A percentile compares a stretch with the other conserved stretches of the same genome.
Evolutionary conservation across 2,888 invertebrate genomes (phyloP).

Genomic region (Stenolophus ochropezus): DNA sequence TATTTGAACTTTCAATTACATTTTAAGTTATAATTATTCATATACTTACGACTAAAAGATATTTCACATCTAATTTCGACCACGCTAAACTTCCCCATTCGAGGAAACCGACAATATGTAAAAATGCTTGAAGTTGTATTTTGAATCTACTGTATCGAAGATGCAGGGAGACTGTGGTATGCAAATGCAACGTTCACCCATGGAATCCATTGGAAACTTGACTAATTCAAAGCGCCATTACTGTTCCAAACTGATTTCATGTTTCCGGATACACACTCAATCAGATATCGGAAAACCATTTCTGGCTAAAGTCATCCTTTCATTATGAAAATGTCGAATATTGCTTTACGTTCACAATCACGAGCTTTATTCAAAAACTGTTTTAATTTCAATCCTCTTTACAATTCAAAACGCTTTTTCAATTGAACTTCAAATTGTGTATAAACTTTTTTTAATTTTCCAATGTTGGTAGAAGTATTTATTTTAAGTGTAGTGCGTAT

Average conservation of each 20-base stretch:
- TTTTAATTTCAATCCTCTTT: too few species aligned
- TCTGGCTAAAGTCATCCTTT: neutral
- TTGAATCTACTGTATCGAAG: neutral
- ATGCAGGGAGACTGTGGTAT: neutral
- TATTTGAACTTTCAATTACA: too few species aligned
- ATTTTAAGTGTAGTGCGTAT: too few species aligned
- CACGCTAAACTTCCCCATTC: too few species aligned
- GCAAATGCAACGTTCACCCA: neutral
- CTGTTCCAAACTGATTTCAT: neutral
- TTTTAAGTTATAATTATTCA: too few species aligned
- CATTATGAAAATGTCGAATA: neutral
- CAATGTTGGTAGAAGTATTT: too few species aligned
- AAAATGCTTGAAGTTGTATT: neutral
- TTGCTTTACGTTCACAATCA: neutral
- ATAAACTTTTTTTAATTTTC: too few species aligned
- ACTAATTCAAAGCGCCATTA: neutral
- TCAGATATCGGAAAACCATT: neutral
- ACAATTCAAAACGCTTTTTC: too few species aligned
- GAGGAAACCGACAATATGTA: too few species aligned
- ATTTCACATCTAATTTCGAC: too few species aligned
- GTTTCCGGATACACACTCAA: neutral
- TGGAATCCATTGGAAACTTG: neutral
- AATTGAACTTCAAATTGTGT: too few species aligned
- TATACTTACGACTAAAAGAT: too few species aligned
- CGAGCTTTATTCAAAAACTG: neutral